These are phyloP conservation scores for Anolis sagrei DNA, from an alignment of 2,113 vertebrate species.

Conservation along the genomic window DNA sequence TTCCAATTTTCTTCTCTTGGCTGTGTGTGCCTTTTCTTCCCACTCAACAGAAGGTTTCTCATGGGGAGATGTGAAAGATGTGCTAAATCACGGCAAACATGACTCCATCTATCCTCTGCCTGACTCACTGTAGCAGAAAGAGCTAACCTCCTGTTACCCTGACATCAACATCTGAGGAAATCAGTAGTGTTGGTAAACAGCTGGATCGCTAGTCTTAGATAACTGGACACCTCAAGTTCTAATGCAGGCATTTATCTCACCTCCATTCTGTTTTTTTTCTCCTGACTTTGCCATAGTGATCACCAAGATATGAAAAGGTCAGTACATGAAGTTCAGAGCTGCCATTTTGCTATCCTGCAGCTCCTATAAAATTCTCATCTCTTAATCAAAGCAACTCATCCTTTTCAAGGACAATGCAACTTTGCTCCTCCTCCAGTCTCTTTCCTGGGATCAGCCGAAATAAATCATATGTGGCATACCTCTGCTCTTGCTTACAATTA, in stretches of 20 bases:
- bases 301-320: no score
- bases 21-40: conserved; percentile 16
- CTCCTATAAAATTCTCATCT: conserved; percentile 5
- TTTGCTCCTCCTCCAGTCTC: neutral
- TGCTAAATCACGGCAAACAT: conserved; percentile 4
- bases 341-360: neutral
- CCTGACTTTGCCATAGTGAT: neutral
- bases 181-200: neutral
- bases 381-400: conserved; percentile 21
- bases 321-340: neutral
- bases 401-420: neutral
- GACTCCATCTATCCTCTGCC: conserved; percentile 2
- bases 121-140: conserved; percentile 8
- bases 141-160: conserved; percentile 15
- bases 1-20: conserved; percentile 21
- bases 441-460: neutral
- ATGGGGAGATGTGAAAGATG: conserved; percentile 14
- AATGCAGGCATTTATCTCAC: neutral
- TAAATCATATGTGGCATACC: neutral
- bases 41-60: conserved; percentile 31
- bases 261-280: neutral
- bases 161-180: neutral
- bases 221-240: neutral
- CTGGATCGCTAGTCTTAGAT: neutral
- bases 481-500: neutral